Evolutionary conservation across 2,113 vertebrate genomes (phyloP).

Genomic region (Saguinus midas): DNA sequence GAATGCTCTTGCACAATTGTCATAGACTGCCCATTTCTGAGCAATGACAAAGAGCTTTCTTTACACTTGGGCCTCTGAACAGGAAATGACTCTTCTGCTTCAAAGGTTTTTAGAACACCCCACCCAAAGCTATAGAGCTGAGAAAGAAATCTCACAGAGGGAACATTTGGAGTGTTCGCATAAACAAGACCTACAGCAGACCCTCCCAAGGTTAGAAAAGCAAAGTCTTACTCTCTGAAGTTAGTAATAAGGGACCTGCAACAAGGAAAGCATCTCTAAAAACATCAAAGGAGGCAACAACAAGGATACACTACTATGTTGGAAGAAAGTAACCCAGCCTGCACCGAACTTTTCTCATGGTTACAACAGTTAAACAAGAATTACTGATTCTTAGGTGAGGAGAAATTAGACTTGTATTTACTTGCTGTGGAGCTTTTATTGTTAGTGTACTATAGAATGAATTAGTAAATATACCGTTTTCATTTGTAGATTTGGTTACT

Average conservation of each 20-base stretch:
- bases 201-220: background rate
- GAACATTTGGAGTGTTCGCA: background rate
- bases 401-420: background rate
- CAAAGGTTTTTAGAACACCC: background rate
- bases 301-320: background rate
- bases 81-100: slow-evolving; percentile 47
- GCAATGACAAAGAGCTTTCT: slow-evolving; percentile 17
- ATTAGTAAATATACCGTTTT: background rate
- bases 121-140: background rate
- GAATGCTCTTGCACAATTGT: background rate
- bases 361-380: background rate
- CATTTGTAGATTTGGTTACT: background rate
- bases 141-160: slow-evolving; percentile 36
- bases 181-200: background rate
- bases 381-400: background rate
- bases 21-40: background rate
- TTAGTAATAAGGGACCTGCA: background rate
- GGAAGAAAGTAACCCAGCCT: background rate
- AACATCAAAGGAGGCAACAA: background rate
- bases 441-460: background rate
- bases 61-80: background rate
- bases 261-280: background rate
- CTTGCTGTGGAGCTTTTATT: background rate
- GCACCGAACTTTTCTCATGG: background rate
- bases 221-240: background rate